phyloP scores from a whole-genome alignment of 2,888 invertebrate species.

The Gymnosoma rotundatum region DNA sequence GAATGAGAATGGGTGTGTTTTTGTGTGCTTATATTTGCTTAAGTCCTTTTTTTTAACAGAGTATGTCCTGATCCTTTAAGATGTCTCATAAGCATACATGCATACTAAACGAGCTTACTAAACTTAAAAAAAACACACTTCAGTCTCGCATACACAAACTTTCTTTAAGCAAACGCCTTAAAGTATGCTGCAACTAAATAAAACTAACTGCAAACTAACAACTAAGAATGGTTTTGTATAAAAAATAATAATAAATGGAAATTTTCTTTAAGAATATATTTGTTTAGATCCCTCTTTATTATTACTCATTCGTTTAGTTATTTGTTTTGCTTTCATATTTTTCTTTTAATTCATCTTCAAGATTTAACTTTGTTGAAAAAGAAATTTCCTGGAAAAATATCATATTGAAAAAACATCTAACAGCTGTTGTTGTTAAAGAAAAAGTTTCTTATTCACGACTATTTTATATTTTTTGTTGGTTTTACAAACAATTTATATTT shows the following conservation, averaged over 20 bases:
- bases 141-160: constrained; percentile 40
- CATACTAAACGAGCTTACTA: constrained; percentile 41
- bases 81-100: constrained; percentile 38
- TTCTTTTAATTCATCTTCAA: constrained; percentile 4
- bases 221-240: constrained; percentile 25
- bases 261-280: constrained; percentile 64
- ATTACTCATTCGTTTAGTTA: not conserved
- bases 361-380: constrained; percentile 22
- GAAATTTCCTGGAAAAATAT: constrained; percentile 31
- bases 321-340: constrained; percentile 2
- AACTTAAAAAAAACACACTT: not conserved
- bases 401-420: constrained; percentile 27
- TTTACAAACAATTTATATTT: not conserved
- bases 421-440: constrained; percentile 35
- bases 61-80: constrained; percentile 54
- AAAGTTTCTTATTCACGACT: not conserved
- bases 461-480: not conserved
- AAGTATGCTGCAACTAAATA: constrained; percentile 51
- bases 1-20: not conserved
- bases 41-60: constrained; percentile 32
- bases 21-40: constrained; percentile 11
- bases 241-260: constrained; percentile 28
- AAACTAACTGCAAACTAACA: constrained; percentile 37
- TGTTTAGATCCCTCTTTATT: constrained; percentile 37
- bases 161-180: constrained; percentile 42